phyloP scores from a whole-genome alignment of 2,888 invertebrate genomes.

The Orthosia incerta region DNA sequence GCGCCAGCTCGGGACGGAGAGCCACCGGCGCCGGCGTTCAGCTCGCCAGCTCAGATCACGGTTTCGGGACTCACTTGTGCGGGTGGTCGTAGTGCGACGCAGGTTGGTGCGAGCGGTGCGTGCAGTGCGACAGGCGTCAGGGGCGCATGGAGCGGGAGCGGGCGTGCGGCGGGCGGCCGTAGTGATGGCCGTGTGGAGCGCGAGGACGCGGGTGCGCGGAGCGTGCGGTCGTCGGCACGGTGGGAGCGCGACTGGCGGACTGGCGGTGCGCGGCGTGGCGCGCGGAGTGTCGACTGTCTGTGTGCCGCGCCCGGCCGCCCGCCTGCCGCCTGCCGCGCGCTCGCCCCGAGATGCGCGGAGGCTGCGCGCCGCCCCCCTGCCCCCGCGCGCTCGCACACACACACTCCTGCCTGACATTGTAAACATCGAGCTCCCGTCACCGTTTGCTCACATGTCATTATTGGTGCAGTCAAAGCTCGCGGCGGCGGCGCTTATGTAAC shows the following conservation, averaged over 20 bases:
- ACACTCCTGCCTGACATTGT: conserved; percentile 48
- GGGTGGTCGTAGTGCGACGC: conserved; percentile 63
- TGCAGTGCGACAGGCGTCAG: conserved; percentile 77
- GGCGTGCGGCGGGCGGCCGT: conserved; percentile 63
- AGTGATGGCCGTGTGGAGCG: conserved; percentile 60
- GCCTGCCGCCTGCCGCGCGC: conserved; percentile 59
- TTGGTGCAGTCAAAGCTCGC: conserved; percentile 47
- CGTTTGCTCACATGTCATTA: conserved; percentile 36
- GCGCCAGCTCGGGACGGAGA: background rate
- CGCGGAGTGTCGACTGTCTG: conserved; percentile 46
- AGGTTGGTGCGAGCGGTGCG: conserved; percentile 57
- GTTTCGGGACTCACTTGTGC: conserved; percentile 77
- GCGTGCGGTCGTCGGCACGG: conserved; percentile 70
- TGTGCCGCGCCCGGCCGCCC: conserved; percentile 46
- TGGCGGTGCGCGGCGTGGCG: conserved; percentile 65
- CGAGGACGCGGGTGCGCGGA: conserved; percentile 50
- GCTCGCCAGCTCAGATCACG: conserved; percentile 3
- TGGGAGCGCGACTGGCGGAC: conserved; percentile 80
- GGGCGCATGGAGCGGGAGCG: conserved; percentile 77
- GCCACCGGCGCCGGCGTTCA: background rate
- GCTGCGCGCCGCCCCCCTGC: conserved; percentile 73
- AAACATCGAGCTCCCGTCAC: conserved; percentile 50
- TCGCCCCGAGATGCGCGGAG: conserved; percentile 74
- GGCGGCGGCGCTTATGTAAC: conserved; percentile 31
- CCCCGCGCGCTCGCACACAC: conserved; percentile 40